Percentiles rank a stretch among this genome's conserved stretches.
phyloP scores from a whole-genome alignment of 2,888 invertebrate species.

The Brassicogethes aeneus region DNA sequence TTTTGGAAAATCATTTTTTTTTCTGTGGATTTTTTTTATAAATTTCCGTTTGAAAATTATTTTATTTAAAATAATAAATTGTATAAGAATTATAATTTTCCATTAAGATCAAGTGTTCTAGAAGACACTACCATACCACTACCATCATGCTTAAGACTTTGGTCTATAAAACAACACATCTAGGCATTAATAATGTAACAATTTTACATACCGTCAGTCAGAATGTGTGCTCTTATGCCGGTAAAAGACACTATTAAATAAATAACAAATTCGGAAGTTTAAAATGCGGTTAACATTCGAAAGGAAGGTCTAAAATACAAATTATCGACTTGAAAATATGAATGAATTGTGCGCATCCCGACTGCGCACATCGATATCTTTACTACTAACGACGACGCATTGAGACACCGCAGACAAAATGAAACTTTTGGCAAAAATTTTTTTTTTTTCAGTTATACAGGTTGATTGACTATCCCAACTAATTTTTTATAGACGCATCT shows the following conservation, averaged over 20 bases:
- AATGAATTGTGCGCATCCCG: slow-evolving; percentile 34
- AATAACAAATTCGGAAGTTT: slow-evolving; percentile 12
- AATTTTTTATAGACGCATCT: too few relatives aligned
- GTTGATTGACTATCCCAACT: too few relatives aligned
- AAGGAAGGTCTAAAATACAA: slow-evolving; percentile 17
- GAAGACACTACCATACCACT: too few relatives aligned
- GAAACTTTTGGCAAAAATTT: too few relatives aligned
- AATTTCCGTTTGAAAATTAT: not conserved
- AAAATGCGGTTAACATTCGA: not conserved
- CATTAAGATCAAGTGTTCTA: too few relatives aligned
- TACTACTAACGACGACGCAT: slow-evolving; percentile 22
- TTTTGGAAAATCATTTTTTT: too few relatives aligned
- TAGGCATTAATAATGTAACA: slow-evolving; percentile 2
- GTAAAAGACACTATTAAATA: slow-evolving; percentile 22
- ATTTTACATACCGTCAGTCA: slow-evolving; percentile 24
- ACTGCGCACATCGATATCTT: slow-evolving; percentile 38
- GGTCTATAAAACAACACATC: slow-evolving; percentile 1
- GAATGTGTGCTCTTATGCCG: slow-evolving; percentile 14
- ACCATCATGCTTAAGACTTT: too few relatives aligned
- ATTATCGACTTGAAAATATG: slow-evolving; percentile 36
- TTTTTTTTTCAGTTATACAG: too few relatives aligned
- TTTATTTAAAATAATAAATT: not conserved
- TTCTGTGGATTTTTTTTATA: too few relatives aligned
- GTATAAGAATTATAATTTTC: too few relatives aligned
- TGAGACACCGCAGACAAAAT: slow-evolving; percentile 12